Conservation (phyloP, 2,888 invertebrate species). For the Cephonodes hylas region DNA sequence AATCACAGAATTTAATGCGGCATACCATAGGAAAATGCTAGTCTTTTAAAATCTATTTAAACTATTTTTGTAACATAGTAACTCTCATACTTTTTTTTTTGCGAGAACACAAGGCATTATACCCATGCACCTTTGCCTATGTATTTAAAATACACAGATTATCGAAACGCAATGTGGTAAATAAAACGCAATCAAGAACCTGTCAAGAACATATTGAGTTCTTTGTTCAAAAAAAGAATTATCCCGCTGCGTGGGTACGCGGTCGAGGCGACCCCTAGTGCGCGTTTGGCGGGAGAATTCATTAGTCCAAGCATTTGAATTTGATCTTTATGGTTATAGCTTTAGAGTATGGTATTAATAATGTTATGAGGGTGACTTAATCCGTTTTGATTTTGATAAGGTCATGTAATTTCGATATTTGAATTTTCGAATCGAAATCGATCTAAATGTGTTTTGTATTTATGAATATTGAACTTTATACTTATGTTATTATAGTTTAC, state of each 20-base stretch:
- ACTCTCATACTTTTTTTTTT: too few species aligned
- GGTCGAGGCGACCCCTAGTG: constrained; percentile 10
- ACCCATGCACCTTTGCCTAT: not conserved
- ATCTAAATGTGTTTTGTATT: not conserved
- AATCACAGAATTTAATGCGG: too few species aligned
- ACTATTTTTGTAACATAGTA: too few species aligned
- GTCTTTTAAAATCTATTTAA: too few species aligned
- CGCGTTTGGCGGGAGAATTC: not conserved
- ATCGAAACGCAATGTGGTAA: not conserved
- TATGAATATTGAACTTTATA: not conserved
- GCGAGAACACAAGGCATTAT: too few species aligned
- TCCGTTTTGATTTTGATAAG: not conserved
- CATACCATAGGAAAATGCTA: too few species aligned
- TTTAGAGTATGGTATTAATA: not conserved
- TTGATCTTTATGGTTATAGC: not conserved
- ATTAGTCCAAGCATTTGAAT: not conserved
- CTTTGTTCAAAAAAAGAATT: not conserved
- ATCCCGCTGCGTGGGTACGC: constrained; percentile 12
- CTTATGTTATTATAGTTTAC: not conserved
- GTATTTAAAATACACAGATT: not conserved
- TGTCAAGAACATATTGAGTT: constrained; percentile 7
- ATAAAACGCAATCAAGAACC: constrained; percentile 19
- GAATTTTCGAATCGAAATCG: constrained; percentile 16
- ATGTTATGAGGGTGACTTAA: not conserved
- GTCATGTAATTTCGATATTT: constrained; percentile 8